These are phyloP conservation scores for Gnathonemus longibarbis DNA, from an alignment of 2,113 vertebrate species.

Conservation along the genomic window DNA sequence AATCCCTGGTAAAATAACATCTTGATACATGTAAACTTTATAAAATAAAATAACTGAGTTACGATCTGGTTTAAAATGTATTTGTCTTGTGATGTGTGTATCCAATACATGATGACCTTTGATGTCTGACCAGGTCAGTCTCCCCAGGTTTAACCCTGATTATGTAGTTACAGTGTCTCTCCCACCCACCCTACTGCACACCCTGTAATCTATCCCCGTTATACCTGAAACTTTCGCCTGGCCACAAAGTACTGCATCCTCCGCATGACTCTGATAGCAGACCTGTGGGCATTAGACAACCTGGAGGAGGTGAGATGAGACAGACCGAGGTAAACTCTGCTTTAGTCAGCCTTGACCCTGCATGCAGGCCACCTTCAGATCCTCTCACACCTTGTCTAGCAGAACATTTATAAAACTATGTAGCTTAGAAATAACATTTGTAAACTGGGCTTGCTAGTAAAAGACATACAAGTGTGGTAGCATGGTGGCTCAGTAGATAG, in stretches of 20 bases:
- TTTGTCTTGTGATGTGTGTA: background rate
- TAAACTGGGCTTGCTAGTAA: background rate
- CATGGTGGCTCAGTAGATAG: background rate
- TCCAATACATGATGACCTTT: background rate
- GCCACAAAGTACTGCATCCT: constrained; percentile 86
- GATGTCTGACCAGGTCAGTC: background rate
- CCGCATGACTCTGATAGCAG: constrained; percentile 75
- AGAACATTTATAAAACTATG: background rate
- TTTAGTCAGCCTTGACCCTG: background rate
- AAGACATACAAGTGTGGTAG: background rate
- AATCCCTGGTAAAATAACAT: background rate
- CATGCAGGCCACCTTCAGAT: background rate
- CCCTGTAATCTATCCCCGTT: constrained; percentile 21
- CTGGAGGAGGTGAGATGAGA: constrained; percentile 43
- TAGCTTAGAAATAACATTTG: background rate
- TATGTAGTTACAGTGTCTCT: background rate
- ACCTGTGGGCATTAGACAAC: constrained; percentile 72
- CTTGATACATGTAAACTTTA: background rate
- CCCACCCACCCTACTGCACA: constrained; percentile 21
- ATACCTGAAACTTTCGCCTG: constrained; percentile 82
- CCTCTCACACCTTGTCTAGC: background rate
- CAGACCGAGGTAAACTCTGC: constrained; percentile 12
- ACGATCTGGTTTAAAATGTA: background rate
- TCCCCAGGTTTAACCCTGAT: background rate
- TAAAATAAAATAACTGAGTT: background rate